Conservation (phyloP, 1,140 invertebrate genomes). For the Heliconius himera region DNA sequence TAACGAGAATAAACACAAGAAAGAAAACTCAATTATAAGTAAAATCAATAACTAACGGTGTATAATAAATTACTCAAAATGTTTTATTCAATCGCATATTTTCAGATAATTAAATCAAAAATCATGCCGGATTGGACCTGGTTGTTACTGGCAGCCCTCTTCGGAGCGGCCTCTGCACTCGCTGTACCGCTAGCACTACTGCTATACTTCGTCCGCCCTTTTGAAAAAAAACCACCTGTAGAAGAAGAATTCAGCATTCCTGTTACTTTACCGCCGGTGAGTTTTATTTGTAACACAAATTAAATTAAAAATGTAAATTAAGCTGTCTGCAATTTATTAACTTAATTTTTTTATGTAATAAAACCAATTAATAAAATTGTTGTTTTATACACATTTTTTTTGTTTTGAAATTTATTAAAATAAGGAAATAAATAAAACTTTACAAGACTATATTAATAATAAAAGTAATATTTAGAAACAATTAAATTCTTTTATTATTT, state of each 20-base stretch:
- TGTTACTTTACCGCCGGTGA: slow-evolving; percentile 65
- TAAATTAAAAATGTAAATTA: background rate
- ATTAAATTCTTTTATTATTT: no score
- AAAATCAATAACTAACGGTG: no score
- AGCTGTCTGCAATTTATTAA: background rate
- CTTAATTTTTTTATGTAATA: background rate
- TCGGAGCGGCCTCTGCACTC: slow-evolving; percentile 65
- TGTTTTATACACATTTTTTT: background rate
- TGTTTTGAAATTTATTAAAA: background rate
- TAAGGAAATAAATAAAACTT: background rate
- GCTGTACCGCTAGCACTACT: slow-evolving; percentile 58
- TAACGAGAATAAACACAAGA: no score
- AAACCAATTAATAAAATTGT: background rate
- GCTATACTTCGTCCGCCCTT: slow-evolving; percentile 64
- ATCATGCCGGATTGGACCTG: slow-evolving; percentile 75
- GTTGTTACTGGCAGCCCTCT: slow-evolving; percentile 64
- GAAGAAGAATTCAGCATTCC: slow-evolving; percentile 58
- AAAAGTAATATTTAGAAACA: no score
- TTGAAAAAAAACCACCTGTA: slow-evolving; percentile 55
- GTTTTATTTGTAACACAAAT: background rate
- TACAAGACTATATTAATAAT: no score
- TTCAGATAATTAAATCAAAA: background rate
- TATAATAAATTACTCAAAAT: background rate
- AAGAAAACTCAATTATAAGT: no score
- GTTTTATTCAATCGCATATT: background rate